These are phyloP conservation scores for Aproaerema taeniolella DNA, from an alignment of 2,888 invertebrate genomes.

Conservation along the genomic window DNA sequence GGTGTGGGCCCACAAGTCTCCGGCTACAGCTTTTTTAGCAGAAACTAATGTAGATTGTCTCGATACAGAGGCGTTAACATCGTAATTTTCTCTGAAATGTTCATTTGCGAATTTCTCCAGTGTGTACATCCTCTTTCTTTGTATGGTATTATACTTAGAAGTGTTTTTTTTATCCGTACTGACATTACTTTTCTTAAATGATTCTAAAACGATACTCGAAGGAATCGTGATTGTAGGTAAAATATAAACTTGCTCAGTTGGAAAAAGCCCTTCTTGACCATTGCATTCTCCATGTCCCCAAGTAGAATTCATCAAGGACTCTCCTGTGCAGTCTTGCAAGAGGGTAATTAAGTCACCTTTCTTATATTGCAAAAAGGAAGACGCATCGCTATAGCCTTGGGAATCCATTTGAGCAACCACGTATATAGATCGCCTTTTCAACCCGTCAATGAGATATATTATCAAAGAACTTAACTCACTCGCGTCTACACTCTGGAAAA, in stretches of 20 bases:
- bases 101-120: conserved; percentile 89
- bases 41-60: conserved; percentile 81
- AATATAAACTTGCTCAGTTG: conserved; percentile 90
- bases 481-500: conserved; percentile 92
- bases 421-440: conserved; percentile 90
- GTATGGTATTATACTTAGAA: conserved; percentile 73
- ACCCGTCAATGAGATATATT: conserved; percentile 89
- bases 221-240: conserved; percentile 90
- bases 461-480: conserved; percentile 90
- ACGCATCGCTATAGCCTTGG: conserved; percentile 72
- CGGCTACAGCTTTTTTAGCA: conserved; percentile 79
- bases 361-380: conserved; percentile 77
- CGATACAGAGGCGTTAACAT: conserved; percentile 72
- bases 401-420: conserved; percentile 84
- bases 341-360: conserved; percentile 91
- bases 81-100: conserved; percentile 82
- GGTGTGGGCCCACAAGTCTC: conserved; percentile 89
- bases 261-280: conserved; percentile 87
- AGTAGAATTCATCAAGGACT: conserved; percentile 82
- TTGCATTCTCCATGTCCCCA: conserved; percentile 86
- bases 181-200: conserved; percentile 79
- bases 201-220: conserved; percentile 79
- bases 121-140: conserved; percentile 86
- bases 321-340: conserved; percentile 85
- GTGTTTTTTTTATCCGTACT: conserved; percentile 56